Conservation (phyloP, 2,888 invertebrate species). For the Penaeus monodon region DNA sequence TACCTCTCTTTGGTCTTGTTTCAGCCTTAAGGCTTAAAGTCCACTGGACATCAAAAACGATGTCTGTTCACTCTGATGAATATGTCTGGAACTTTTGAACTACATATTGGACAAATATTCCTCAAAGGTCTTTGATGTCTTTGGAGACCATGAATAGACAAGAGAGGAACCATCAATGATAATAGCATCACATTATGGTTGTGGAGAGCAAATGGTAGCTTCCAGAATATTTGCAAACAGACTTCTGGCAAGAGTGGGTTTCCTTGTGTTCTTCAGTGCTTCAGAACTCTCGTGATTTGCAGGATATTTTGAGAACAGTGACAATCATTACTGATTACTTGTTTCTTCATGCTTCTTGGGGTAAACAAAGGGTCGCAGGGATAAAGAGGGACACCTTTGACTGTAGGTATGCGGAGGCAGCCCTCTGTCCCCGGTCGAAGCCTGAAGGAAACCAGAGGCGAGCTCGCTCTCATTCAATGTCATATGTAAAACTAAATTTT, state of each 20-base stretch:
- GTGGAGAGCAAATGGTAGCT: neutral
- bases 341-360: too few species aligned
- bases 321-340: too few species aligned
- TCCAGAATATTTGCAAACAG: slow-evolving; percentile 4
- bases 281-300: too few species aligned
- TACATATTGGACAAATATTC: slow-evolving; percentile 11
- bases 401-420: too few species aligned
- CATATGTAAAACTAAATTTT: too few species aligned
- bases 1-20: slow-evolving; percentile 11
- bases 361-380: too few species aligned
- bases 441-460: too few species aligned
- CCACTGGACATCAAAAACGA: neutral
- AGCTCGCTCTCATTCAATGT: too few species aligned
- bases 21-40: neutral
- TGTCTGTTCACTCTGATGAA: neutral
- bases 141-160: neutral
- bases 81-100: slow-evolving; percentile 1
- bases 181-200: neutral
- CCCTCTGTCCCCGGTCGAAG: too few species aligned
- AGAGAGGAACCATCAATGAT: neutral
- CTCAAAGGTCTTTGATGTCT: slow-evolving; percentile 20
- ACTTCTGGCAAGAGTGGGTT: neutral
- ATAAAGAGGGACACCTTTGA: too few species aligned
- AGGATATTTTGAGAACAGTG: too few species aligned
- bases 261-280: too few species aligned